A percentile compares a stretch with the other conserved stretches of the same genome.
These are phyloP conservation scores for Odiellus spinosus DNA, from an alignment of 2,888 invertebrate genomes.

Conservation along the genomic window DNA sequence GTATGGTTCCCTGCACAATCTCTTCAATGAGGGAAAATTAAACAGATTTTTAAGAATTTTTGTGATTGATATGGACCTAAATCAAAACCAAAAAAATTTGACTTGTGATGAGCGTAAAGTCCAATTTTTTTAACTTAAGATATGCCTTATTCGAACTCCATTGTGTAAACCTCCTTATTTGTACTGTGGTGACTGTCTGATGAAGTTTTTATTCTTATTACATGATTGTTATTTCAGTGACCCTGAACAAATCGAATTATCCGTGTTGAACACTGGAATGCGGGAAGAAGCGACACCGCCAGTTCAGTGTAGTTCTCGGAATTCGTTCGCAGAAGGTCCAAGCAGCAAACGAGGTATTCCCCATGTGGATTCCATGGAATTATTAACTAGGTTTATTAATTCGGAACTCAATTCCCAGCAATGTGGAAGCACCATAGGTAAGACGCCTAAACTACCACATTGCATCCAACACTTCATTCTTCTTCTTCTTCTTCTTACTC, in stretches of 20 bases:
- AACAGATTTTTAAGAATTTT: no score
- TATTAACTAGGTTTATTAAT: conserved; percentile 21
- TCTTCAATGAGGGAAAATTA: no score
- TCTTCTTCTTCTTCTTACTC: no score
- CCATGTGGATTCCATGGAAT: conserved; percentile 26
- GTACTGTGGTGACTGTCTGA: neutral
- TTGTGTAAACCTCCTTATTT: neutral
- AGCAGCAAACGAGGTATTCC: conserved; percentile 27
- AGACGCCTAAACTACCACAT: neutral
- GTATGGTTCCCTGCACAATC: no score
- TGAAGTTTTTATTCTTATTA: no score
- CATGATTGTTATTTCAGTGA: conserved; percentile 8
- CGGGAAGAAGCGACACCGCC: conserved; percentile 33
- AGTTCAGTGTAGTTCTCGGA: conserved; percentile 46
- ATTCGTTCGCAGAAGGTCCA: conserved; percentile 44
- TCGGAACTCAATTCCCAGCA: conserved; percentile 20
- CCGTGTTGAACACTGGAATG: conserved; percentile 39
- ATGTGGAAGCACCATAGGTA: conserved; percentile 46
- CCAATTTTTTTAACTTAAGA: no score
- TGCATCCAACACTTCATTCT: no score
- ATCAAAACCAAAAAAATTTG: no score
- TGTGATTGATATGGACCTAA: no score
- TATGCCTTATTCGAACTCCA: no score
- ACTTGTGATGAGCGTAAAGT: no score
- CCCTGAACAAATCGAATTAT: conserved; percentile 59